These are phyloP conservation scores for Xiphias gladius DNA, from an alignment of 2,113 vertebrate species.

Conservation along the genomic window DNA sequence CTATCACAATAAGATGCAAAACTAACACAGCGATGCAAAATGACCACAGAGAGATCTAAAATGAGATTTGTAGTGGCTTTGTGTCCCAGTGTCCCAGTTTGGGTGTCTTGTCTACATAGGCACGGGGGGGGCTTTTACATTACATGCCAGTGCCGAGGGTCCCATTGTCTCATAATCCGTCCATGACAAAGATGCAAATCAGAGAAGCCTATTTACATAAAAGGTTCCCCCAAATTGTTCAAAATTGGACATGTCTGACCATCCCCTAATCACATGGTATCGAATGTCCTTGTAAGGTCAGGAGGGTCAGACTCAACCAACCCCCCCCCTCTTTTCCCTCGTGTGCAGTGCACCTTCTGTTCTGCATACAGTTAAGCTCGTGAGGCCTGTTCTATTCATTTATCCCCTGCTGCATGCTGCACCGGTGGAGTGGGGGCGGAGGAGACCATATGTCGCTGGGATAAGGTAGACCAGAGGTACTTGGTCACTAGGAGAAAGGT, in stretches of 20 bases:
- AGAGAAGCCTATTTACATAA: not conserved
- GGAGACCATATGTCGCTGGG: conserved; percentile 56
- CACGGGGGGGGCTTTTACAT: no score
- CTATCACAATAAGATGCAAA: not conserved
- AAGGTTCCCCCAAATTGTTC: not conserved
- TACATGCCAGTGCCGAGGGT: no score
- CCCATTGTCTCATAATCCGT: not conserved
- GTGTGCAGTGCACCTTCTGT: conserved; percentile 6
- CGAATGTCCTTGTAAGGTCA: conserved; percentile 8
- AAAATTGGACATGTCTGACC: not conserved
- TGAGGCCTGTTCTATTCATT: conserved; percentile 17
- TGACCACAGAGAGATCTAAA: not conserved
- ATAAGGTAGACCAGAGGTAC: conserved; percentile 47
- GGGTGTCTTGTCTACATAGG: no score
- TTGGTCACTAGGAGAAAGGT: conserved; percentile 52
- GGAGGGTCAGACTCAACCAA: conserved; percentile 30
- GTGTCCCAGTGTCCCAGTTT: no score
- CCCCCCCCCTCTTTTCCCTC: not conserved
- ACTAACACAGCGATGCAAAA: not conserved
- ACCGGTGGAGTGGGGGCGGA: not conserved
- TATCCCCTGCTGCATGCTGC: conserved; percentile 12
- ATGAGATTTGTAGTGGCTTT: no score
- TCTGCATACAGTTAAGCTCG: conserved; percentile 10
- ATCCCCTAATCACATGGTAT: not conserved
- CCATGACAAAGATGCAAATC: not conserved